A percentile compares a stretch with the other conserved stretches of the same genome.
These are phyloP conservation scores for Drosophila insularis DNA, from an alignment of 1,140 invertebrate species.

Conservation along the genomic window DNA sequence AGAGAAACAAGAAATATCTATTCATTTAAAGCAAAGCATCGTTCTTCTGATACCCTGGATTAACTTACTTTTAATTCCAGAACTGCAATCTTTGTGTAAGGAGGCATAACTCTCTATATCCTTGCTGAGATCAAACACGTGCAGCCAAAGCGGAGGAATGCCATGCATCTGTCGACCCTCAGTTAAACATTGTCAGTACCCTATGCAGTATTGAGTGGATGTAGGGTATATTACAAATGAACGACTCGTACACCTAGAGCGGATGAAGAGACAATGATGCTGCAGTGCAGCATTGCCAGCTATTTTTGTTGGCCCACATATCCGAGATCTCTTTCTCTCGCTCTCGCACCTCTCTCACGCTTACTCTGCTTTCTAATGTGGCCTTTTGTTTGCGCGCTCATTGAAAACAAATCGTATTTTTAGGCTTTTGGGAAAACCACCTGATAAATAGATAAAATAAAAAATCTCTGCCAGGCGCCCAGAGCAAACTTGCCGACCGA, in stretches of 20 bases:
- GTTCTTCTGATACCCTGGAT: background rate
- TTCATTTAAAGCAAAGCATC: background rate
- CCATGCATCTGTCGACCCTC: background rate
- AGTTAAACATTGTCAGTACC: background rate
- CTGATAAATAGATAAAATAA: conserved; percentile 63
- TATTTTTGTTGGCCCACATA: conserved; percentile 74
- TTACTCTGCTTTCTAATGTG: background rate
- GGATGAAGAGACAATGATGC: background rate
- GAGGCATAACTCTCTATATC: background rate
- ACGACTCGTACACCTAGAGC: background rate
- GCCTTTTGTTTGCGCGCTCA: conserved; percentile 34
- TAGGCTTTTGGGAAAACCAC: conserved; percentile 77
- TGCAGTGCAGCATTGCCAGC: conserved; percentile 49
- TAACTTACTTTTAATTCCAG: background rate
- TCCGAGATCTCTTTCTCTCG: conserved; percentile 4
- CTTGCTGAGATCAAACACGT: background rate
- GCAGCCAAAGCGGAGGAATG: too few relatives aligned
- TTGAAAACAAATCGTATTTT: conserved; percentile 73
- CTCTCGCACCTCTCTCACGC: background rate
- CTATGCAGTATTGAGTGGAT: background rate
- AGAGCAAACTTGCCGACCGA: conserved; percentile 15
- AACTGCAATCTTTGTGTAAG: background rate
- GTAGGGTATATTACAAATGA: background rate
- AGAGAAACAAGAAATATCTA: background rate
- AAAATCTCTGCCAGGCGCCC: conserved; percentile 43